Conservation (phyloP, 2,113 vertebrate genomes). For the Columbina picui region DNA sequence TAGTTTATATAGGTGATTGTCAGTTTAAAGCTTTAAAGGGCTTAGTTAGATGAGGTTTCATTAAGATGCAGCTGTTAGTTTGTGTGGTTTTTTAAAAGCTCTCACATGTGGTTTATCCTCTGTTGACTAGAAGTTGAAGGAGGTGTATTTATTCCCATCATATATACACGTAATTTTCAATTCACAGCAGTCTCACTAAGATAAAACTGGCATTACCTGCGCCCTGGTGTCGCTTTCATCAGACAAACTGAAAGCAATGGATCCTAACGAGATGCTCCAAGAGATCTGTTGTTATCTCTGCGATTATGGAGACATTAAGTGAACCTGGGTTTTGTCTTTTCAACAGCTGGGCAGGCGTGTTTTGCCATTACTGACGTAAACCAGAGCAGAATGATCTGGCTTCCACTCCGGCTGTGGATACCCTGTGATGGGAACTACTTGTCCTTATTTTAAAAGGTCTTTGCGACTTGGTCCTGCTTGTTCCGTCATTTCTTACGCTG, state of each 20-base stretch:
- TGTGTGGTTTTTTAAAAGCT: not conserved
- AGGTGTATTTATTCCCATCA: not conserved
- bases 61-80: not conserved
- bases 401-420: not conserved
- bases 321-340: not conserved
- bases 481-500: not conserved
- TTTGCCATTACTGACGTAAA: not conserved
- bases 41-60: not conserved
- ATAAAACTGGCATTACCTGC: not conserved
- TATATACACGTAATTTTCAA: not conserved
- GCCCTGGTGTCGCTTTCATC: not conserved
- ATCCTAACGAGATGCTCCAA: not conserved
- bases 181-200: not conserved
- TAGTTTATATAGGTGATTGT: not conserved
- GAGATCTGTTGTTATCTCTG: not conserved
- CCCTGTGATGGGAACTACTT: not conserved
- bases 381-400: not conserved
- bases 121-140: not conserved
- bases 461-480: not conserved
- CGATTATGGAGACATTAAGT: not conserved
- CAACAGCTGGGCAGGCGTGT: not conserved
- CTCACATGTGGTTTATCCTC: not conserved
- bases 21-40: not conserved
- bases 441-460: not conserved
- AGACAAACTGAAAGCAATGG: not conserved